Conservation (phyloP, 2,888 invertebrate species). For the Hanleya hanleyi region DNA sequence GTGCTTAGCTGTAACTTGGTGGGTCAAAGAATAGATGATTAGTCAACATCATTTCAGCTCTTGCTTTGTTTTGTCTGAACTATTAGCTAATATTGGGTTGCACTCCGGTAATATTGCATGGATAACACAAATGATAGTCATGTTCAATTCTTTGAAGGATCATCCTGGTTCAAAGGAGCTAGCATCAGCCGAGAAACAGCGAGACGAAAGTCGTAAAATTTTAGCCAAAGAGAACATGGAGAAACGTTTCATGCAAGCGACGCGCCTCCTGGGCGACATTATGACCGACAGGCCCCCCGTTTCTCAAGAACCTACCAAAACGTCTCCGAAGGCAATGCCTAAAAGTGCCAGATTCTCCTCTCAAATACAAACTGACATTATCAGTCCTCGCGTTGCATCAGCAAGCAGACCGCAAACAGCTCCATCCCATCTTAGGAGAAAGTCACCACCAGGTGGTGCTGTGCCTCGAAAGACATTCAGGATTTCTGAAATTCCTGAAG, state of each 20-base stretch:
- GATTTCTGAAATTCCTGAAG: not conserved
- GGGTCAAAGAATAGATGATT: too few species aligned
- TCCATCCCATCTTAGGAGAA: not conserved
- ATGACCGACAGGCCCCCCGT: conserved; percentile 54
- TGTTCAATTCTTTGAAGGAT: too few species aligned
- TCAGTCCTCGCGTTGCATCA: not conserved
- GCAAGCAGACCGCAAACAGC: conserved; percentile 5
- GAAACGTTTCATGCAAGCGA: conserved; percentile 56
- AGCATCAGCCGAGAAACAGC: conserved; percentile 16
- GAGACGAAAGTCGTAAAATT: conserved; percentile 41
- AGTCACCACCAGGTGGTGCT: not conserved
- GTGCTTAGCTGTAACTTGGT: too few species aligned
- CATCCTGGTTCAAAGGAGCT: too few species aligned
- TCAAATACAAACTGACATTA: not conserved
- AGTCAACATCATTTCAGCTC: too few species aligned
- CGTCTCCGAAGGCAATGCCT: not conserved
- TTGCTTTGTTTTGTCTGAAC: too few species aligned
- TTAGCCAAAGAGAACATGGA: conserved; percentile 45
- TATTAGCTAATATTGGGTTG: too few species aligned
- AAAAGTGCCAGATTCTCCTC: not conserved
- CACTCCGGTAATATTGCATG: too few species aligned
- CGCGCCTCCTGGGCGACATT: conserved; percentile 58
- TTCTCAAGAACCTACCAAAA: conserved; percentile 36
- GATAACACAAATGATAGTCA: too few species aligned
- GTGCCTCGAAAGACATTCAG: not conserved